Evolutionary conservation across 1,140 invertebrate genomes (phyloP), one percentile per base, ranked within the genome.

Genomic region (Solenopsis fugax): DNA sequence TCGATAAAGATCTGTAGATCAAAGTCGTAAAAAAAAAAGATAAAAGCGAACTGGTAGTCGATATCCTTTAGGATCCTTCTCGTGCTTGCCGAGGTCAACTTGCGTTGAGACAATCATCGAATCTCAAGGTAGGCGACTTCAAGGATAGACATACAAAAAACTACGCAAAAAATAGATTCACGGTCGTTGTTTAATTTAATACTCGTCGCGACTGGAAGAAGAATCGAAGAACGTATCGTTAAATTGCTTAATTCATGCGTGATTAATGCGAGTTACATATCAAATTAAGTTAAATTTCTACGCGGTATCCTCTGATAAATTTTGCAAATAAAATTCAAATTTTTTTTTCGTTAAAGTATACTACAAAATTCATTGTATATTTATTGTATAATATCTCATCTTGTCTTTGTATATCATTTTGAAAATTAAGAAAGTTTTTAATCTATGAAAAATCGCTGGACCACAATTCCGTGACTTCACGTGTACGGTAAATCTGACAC

Each of bases 111-210:
- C 56, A 41, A 87, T 62, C 54, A 2, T 48, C 24, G 56, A 41
- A 67, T 77, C 18, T 34, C 73, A 29, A 89, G 69, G 85, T 24
- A 34, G 24, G 50, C 50, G 77, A 56, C 48, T 77, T 34, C 62
- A 89, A 77, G 76, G 56, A 84, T 29, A 21, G 69, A 87, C 77
- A 77, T 76, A 29, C 37, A 82, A 86, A 89, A 87, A 89, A 71
- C 56, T 41, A 18, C 1, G 24, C n/a, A 52, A 80, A 87, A 71
- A 50, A 41, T n/a, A 56, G 65, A 52, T 78, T 90, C 85, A 89
- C 45, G 89, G 85, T 80, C 78, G 37, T 13, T 16, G 45, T 78
- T 82, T 87, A 85, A 90, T 87, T 75, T 86, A 41, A 81, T 58
- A 56, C 5, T 41, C 58, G 54, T 72, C 52, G 77, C 65, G 48